Evolutionary conservation across 2,888 invertebrate genomes (phyloP).

Genomic region (Prosapia bicincta): DNA sequence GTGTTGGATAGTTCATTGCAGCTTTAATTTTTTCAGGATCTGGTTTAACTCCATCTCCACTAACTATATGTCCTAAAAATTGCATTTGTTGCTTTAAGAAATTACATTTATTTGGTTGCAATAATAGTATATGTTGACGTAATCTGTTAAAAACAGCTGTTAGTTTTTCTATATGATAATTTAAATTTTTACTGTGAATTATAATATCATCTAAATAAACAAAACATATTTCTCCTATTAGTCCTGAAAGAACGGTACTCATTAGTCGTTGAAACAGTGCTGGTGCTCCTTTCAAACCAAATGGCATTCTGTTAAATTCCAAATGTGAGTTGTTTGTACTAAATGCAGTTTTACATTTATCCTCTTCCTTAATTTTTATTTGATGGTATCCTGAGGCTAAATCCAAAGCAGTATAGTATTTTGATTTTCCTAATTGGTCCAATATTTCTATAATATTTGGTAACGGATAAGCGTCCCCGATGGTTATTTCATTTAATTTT

Average conservation of each 20-base stretch:
- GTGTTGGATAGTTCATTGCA: neutral
- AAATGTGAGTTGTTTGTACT: neutral
- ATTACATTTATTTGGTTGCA: conserved; percentile 2
- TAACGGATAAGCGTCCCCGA: conserved; percentile 4
- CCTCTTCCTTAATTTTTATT: conserved; percentile 12
- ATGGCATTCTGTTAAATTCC: conserved; percentile 3
- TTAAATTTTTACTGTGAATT: neutral
- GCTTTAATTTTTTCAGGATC: conserved; percentile 1
- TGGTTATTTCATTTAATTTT: conserved; percentile 13
- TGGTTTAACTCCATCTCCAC: neutral
- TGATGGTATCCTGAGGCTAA: conserved; percentile 15
- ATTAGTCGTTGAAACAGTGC: conserved; percentile 7
- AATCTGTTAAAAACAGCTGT: conserved; percentile 8
- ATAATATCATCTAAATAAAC: conserved; percentile 20
- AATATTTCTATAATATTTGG: neutral
- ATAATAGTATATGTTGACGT: neutral
- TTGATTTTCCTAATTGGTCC: conserved; percentile 8
- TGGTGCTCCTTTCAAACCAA: conserved; percentile 6
- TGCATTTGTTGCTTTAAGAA: neutral
- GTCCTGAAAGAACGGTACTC: neutral
- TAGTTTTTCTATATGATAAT: conserved; percentile 6
- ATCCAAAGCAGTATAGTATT: conserved; percentile 6
- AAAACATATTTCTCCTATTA: neutral
- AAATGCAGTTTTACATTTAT: conserved; percentile 12
- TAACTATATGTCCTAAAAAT: conserved; percentile 1